A percentile compares a stretch with the other conserved stretches of the same genome.
These are phyloP conservation scores for Apaloderma vittatum DNA, from an alignment of 2,113 vertebrate species.

Conservation along the genomic window DNA sequence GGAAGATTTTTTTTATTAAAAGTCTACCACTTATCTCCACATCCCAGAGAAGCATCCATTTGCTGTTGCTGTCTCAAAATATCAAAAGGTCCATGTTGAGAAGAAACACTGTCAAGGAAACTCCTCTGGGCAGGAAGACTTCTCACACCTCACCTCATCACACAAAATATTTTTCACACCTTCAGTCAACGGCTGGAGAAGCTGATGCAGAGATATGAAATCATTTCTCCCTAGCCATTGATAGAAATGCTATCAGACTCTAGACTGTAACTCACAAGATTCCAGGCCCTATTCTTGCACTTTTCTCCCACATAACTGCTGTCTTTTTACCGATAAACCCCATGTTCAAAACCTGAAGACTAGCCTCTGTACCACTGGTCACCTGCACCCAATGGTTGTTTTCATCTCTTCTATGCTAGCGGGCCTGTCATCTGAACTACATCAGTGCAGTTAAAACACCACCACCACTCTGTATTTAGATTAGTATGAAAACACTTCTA, in stretches of 20 bases:
- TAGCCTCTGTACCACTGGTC: neutral
- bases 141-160: neutral
- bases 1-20: no score
- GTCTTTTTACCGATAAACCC: neutral
- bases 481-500: neutral
- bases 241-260: neutral
- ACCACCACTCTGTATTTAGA: neutral
- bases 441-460: fast-evolving
- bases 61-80: neutral
- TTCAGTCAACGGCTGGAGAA: neutral
- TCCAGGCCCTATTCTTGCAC: neutral
- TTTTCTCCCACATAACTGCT: neutral
- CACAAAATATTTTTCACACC: neutral
- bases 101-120: neutral
- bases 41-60: neutral
- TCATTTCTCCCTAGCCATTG: neutral
- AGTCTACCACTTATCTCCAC: neutral
- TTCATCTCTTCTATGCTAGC: neutral
- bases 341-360: neutral
- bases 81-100: neutral
- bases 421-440: neutral
- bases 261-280: neutral
- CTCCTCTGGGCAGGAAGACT: neutral
- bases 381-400: neutral
- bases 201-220: neutral